Evolutionary conservation across 53 echinoderm and acorn worm species (phyloP), one percentile per base, ranked within the genome.

Genomic region (Henricia sp.): DNA sequence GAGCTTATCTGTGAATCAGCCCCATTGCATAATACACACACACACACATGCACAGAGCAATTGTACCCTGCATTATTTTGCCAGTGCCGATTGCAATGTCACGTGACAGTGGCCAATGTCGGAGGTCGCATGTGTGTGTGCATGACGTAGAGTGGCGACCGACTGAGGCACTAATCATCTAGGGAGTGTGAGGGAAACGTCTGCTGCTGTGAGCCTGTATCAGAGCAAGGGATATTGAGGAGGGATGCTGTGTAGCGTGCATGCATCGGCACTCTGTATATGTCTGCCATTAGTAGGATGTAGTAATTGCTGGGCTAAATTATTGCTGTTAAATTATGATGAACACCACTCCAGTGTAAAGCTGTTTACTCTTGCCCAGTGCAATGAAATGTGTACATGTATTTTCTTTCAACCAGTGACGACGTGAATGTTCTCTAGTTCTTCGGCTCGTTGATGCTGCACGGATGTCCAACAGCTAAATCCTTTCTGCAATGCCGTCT

Each of bases 291-390:
- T 64, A 80, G 63, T 64, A 43, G 80, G 80, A 80, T 80, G 80
- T 80, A 64, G 64, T 80, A 80, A 80, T 80, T 64, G 64, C 80
- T 64, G 62, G 62, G 80, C 48, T 62, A 80, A 80, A 64, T 80
- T 64, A 80, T 80, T 50, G 48, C 64, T 80, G 80, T 64, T 80
- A 80, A 80, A 80, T 80, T 80, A 80, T 80, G 80, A 80, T 80
- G 80, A 80, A 35, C 80, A 80, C 64, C 48, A 26, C 32, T 80
- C 63, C 32, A 34, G n/a, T n/a, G n/a, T n/a, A n/a, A n/a, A 46
- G 71, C 51, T 71, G 26, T 71, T n/a, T 54, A 37, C 54, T 19
- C 53, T 54, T 73, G 73, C 55, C 71, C 52, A 19, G n/a, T n/a
- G 71, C 71, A 14, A 28, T 71, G n/a, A 54, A 26, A 54, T 52